phyloP scores from a whole-genome alignment of 1,140 invertebrate species.

The Trachelipus rathkii region DNA sequence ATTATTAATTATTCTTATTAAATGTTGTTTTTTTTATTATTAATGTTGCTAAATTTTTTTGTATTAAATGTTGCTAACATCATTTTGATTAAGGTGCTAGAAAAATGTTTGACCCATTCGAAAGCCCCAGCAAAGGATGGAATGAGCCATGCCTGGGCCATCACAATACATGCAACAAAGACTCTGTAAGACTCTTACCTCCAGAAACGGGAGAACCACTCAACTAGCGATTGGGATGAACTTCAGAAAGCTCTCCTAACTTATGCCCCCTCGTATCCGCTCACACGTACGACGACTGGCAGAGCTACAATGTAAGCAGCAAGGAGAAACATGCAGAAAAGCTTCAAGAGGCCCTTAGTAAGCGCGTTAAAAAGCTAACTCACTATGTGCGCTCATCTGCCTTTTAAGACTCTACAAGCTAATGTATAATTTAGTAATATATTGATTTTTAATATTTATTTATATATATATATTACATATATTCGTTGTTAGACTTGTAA shows the following conservation, averaged over 20 bases:
- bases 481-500: too few relatives aligned
- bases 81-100: constrained; percentile 42
- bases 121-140: constrained; percentile 39
- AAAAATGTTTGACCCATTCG: constrained; percentile 30
- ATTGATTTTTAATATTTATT: too few relatives aligned
- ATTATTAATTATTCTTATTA: too few relatives aligned
- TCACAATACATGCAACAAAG: constrained; percentile 39
- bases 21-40: too few relatives aligned
- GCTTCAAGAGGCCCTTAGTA: constrained; percentile 76
- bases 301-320: constrained; percentile 75
- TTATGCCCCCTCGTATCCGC: constrained; percentile 33
- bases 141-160: constrained; percentile 33
- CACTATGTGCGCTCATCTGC: too few relatives aligned
- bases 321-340: constrained; percentile 72
- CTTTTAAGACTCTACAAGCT: too few relatives aligned
- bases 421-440: too few relatives aligned
- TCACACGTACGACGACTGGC: constrained; percentile 70
- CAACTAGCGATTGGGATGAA: constrained; percentile 25
- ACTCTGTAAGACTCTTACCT: constrained; percentile 31
- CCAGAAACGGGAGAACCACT: constrained; percentile 31
- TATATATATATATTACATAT: too few relatives aligned
- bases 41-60: too few relatives aligned
- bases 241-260: constrained; percentile 26
- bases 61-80: too few relatives aligned
- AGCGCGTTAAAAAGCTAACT: too few relatives aligned